Evolutionary conservation across 2,113 vertebrate genomes (phyloP).

Genomic region (Synodontis membranacea): DNA sequence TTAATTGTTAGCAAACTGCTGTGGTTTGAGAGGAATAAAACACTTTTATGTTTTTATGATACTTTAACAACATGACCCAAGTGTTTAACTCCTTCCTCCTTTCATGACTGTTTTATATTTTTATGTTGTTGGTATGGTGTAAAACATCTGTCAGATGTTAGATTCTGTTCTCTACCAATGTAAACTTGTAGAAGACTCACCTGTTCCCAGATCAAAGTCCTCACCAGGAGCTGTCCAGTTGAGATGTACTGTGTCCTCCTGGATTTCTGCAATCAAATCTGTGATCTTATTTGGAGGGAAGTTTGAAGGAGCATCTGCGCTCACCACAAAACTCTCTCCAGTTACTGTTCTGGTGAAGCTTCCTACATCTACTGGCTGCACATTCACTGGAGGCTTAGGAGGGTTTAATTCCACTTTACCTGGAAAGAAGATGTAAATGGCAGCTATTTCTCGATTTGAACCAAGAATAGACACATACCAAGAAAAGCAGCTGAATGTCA

Average conservation of each 20-base stretch:
- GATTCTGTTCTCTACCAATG: not conserved
- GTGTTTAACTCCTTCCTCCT: too few species aligned
- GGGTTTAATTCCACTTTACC: constrained; percentile 69
- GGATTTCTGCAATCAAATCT: constrained; percentile 10
- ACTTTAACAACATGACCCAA: too few species aligned
- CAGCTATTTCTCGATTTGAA: not conserved
- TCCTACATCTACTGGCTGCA: constrained; percentile 43
- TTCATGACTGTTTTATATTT: too few species aligned
- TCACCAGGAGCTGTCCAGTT: constrained; percentile 70
- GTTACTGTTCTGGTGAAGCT: constrained; percentile 62
- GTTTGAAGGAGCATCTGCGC: constrained; percentile 9
- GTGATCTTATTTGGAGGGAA: constrained; percentile 70
- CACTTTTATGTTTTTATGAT: too few species aligned
- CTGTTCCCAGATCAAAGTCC: constrained; percentile 67
- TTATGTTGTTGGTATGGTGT: too few species aligned
- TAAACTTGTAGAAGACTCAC: constrained; percentile 41
- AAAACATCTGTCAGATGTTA: not conserved
- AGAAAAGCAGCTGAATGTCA: not conserved
- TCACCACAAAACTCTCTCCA: constrained; percentile 60
- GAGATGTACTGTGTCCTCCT: constrained; percentile 58
- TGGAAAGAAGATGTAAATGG: constrained; percentile 29
- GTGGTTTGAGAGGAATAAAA: too few species aligned
- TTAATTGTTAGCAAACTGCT: too few species aligned
- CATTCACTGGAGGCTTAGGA: constrained; percentile 48
- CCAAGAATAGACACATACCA: not conserved